phyloP scores from a whole-genome alignment of 2,113 vertebrate genomes.

The Chionodraco myersi region DNA sequence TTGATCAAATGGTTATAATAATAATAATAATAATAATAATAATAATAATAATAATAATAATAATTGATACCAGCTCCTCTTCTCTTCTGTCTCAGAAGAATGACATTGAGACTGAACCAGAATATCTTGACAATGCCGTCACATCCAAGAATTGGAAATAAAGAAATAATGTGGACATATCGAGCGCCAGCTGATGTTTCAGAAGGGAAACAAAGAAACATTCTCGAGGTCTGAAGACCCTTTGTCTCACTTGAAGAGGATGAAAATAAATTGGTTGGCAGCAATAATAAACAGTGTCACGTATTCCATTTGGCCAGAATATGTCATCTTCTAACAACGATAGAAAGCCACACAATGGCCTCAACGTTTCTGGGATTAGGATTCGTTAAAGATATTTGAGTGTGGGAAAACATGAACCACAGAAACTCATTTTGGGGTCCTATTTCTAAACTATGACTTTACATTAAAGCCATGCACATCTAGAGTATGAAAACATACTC shows the following conservation, averaged over 20 bases:
- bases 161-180: constrained; percentile 7
- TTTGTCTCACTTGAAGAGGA: background rate
- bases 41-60: too few relatives aligned
- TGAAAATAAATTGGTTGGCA: constrained; percentile 14
- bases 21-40: too few relatives aligned
- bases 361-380: background rate
- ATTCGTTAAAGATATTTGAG: background rate
- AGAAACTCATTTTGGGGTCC: background rate
- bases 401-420: constrained; percentile 24
- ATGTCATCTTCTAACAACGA: background rate
- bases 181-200: background rate
- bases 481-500: background rate
- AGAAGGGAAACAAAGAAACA: background rate
- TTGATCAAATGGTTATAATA: background rate
- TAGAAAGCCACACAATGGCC: background rate
- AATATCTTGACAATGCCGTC: constrained; percentile 33
- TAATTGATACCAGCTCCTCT: constrained; percentile 41
- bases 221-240: background rate
- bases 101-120: constrained; percentile 26
- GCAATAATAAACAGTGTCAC: constrained; percentile 8
- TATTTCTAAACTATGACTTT: too few relatives aligned
- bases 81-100: constrained; percentile 1
- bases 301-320: background rate
- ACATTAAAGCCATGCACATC: background rate
- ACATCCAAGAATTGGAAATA: background rate